phyloP scores from a whole-genome alignment of 2,113 vertebrate species.

The Ptychochromis oligacanthus region DNA sequence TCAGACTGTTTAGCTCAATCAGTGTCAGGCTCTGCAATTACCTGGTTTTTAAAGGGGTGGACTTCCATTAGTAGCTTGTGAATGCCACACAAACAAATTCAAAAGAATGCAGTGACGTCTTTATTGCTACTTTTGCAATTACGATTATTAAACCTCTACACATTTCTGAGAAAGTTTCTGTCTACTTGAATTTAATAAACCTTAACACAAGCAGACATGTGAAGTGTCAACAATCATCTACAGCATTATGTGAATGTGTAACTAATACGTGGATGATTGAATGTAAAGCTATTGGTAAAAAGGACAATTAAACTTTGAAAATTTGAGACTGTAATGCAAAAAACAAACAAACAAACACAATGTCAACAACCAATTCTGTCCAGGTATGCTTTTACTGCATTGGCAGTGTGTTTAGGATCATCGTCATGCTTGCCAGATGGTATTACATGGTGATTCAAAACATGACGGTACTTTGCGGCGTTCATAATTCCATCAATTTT shows the following conservation, averaged over 20 bases:
- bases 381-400: no score
- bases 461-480: no score
- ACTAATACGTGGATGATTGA: not conserved
- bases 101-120: not conserved
- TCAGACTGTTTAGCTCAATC: constrained; percentile 41
- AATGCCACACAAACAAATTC: not conserved
- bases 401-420: no score
- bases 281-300: not conserved
- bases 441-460: no score
- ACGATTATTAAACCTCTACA: not conserved
- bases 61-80: not conserved
- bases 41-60: not conserved
- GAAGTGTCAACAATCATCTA: no score
- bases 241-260: no score
- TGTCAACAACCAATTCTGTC: not conserved
- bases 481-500: no score
- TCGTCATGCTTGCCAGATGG: no score
- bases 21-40: constrained; percentile 20
- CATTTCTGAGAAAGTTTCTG: no score
- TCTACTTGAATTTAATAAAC: no score
- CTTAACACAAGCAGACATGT: no score
- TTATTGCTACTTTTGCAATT: not conserved
- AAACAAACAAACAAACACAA: not conserved
- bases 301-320: not conserved
- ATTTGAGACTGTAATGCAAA: not conserved